Conservation (phyloP, 2,113 vertebrate species). For the Sprattus sprattus region DNA sequence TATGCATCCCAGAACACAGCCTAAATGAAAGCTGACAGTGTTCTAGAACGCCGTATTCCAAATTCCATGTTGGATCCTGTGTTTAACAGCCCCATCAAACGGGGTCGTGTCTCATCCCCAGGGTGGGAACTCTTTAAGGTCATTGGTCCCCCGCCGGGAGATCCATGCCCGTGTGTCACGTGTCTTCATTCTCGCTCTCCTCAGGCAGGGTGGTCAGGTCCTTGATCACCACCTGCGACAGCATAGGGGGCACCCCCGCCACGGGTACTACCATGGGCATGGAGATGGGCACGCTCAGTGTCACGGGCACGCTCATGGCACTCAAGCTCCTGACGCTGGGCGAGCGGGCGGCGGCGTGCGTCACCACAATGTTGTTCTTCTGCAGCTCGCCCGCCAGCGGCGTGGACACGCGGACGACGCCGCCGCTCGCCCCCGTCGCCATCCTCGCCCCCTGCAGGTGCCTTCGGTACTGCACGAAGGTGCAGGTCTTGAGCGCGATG, state of each 20-base stretch:
- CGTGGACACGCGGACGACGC: neutral
- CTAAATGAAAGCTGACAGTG: neutral
- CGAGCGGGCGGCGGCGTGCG: constrained; percentile 6
- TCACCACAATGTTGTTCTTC: constrained; percentile 18
- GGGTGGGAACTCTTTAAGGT: neutral
- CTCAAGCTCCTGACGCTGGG: neutral
- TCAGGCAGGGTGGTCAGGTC: constrained; percentile 42
- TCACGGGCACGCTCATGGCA: neutral
- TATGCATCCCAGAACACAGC: neutral
- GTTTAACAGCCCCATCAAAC: neutral
- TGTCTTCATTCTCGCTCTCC: constrained; percentile 26
- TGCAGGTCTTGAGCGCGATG: constrained; percentile 49
- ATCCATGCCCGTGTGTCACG: constrained; percentile 35
- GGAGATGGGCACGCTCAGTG: neutral
- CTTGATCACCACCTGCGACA: constrained; percentile 35
- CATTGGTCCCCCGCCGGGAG: neutral
- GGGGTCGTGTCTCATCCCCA: neutral
- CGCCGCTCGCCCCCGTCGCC: neutral
- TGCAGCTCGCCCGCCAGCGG: constrained; percentile 30
- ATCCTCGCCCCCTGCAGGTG: constrained; percentile 30
- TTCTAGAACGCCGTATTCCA: neutral
- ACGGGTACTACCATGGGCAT: neutral
- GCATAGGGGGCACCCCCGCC: neutral
- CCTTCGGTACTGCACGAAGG: constrained; percentile 50
- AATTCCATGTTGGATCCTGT: neutral